Conservation (phyloP, 2,888 invertebrate genomes). For the Leptinotarsa tumamoca region DNA sequence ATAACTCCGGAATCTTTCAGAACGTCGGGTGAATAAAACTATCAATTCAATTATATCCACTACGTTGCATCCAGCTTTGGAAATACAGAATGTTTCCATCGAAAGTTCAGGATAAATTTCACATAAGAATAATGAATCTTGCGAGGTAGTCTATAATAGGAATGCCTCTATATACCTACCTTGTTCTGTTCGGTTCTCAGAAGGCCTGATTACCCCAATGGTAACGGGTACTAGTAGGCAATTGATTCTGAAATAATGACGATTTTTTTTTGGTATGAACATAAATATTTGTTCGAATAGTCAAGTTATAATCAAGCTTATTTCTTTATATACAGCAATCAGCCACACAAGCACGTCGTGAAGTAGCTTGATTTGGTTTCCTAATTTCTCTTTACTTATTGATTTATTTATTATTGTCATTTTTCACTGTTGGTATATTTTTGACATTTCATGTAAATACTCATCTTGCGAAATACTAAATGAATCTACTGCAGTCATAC, state of each 20-base stretch:
- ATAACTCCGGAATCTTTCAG: slow-evolving; percentile 6
- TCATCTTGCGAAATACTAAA: no score
- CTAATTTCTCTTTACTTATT: no score
- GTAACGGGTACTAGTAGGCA: not conserved
- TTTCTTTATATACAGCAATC: no score
- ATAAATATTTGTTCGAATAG: not conserved
- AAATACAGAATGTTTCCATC: slow-evolving; percentile 10
- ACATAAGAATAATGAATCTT: slow-evolving; percentile 16
- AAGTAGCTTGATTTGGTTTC: no score
- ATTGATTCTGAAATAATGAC: not conserved
- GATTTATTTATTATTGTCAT: no score
- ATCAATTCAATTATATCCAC: slow-evolving; percentile 23
- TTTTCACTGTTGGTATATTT: no score
- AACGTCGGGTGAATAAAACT: slow-evolving; percentile 28
- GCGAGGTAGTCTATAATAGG: slow-evolving; percentile 8
- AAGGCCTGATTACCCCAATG: not conserved
- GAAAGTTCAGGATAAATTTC: slow-evolving; percentile 15
- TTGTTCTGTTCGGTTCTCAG: not conserved
- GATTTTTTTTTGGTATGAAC: not conserved
- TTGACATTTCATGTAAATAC: no score
- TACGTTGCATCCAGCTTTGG: slow-evolving; percentile 22
- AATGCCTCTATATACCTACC: not conserved
- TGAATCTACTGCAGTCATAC: no score
- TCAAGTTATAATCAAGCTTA: not conserved
- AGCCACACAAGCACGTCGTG: no score